A percentile compares a stretch with the other conserved stretches of the same genome.
Conservation (phyloP, 2,888 invertebrate genomes). For the Chydorus sphaericus region DNA sequence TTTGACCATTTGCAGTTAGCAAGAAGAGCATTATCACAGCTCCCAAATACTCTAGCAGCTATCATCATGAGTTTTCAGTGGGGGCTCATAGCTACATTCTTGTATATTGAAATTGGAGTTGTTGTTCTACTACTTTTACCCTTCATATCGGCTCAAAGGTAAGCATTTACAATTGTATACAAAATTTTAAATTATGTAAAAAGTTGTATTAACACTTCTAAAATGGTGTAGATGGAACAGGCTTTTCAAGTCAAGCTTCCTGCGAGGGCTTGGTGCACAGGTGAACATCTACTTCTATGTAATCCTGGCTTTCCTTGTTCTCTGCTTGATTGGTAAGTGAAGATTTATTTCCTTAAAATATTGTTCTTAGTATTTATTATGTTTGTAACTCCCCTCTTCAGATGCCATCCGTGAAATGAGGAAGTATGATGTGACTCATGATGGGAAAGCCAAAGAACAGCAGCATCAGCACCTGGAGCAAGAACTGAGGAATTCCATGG, state of each 20-base stretch:
- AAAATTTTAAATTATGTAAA: neutral
- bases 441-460: slow-evolving; percentile 41
- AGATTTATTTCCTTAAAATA: too few species aligned
- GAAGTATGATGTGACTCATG: slow-evolving; percentile 52
- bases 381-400: too few species aligned
- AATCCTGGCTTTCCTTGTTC: slow-evolving; percentile 66
- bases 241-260: slow-evolving; percentile 73
- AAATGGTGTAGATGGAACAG: slow-evolving; percentile 85
- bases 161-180: slow-evolving; percentile 13
- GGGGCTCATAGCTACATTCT: slow-evolving; percentile 86
- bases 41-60: too few species aligned
- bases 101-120: slow-evolving; percentile 77
- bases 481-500: slow-evolving; percentile 83
- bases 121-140: slow-evolving; percentile 78
- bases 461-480: slow-evolving; percentile 50
- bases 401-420: slow-evolving; percentile 90
- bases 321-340: slow-evolving; percentile 63
- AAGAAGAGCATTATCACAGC: too few species aligned
- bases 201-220: too few species aligned
- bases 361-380: too few species aligned
- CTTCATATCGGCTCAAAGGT: slow-evolving; percentile 60
- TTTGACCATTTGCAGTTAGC: too few species aligned
- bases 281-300: slow-evolving; percentile 70
- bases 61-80: slow-evolving; percentile 91
- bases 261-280: slow-evolving; percentile 59